Conservation (phyloP, 1,140 invertebrate species). For the Thaumatotibia leucotreta region DNA sequence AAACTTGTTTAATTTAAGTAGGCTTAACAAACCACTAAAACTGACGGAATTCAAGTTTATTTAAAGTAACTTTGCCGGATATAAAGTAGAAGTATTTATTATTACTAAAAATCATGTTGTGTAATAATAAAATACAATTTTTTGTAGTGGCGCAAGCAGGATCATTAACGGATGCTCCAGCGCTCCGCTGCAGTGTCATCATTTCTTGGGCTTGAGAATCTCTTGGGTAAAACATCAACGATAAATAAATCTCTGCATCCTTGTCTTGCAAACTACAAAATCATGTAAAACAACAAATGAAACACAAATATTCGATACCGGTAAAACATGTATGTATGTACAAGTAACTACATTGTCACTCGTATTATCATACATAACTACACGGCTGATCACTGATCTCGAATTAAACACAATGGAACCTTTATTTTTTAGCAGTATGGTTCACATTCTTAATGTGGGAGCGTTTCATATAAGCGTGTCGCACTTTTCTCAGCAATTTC, state of each 20-base stretch:
- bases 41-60: too few relatives aligned
- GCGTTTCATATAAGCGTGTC: not conserved
- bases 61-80: too few relatives aligned
- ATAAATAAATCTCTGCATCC: not conserved
- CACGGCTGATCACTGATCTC: not conserved
- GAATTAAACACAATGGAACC: slow-evolving; percentile 3
- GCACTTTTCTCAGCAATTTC: slow-evolving; percentile 3
- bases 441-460: not conserved
- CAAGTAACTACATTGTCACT: too few relatives aligned
- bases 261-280: not conserved
- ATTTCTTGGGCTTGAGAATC: too few relatives aligned
- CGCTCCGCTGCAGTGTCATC: not conserved
- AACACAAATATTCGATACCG: not conserved
- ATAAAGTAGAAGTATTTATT: not conserved
- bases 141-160: not conserved
- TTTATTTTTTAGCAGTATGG: not conserved
- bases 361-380: not conserved
- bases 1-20: too few relatives aligned
- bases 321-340: too few relatives aligned
- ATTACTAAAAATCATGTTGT: not conserved
- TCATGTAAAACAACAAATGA: not conserved
- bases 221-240: not conserved
- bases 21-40: too few relatives aligned
- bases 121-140: not conserved
- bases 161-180: not conserved